These are phyloP conservation scores for Callyntrura sp. DNA, from an alignment of 2,888 invertebrate species.

Conservation along the genomic window DNA sequence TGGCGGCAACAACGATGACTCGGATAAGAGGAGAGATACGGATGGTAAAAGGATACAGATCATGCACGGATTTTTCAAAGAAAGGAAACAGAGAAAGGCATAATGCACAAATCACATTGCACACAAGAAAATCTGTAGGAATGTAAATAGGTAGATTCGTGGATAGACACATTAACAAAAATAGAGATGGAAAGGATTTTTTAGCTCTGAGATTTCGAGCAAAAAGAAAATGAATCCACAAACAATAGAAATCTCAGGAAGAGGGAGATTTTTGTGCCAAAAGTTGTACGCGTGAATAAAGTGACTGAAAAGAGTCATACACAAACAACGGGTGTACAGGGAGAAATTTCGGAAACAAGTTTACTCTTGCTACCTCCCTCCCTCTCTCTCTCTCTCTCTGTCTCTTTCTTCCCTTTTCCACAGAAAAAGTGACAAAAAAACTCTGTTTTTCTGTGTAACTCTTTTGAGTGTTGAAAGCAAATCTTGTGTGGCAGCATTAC, in stretches of 20 bases:
- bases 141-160: not conserved
- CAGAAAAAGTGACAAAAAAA: slow-evolving; percentile 37
- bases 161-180: not conserved
- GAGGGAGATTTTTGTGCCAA: slow-evolving; percentile 58
- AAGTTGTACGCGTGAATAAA: slow-evolving; percentile 58
- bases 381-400: not conserved
- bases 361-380: slow-evolving; percentile 15
- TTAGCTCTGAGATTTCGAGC: not conserved
- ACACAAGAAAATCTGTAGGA: slow-evolving; percentile 16
- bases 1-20: not conserved
- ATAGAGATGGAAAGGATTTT: not conserved
- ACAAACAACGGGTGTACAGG: slow-evolving; percentile 57
- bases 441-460: not conserved
- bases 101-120: slow-evolving; percentile 62
- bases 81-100: slow-evolving; percentile 2
- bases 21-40: not conserved
- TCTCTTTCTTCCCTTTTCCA: not conserved
- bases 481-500: not conserved
- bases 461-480: slow-evolving; percentile 8
- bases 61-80: slow-evolving; percentile 21
- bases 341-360: slow-evolving; percentile 57
- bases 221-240: slow-evolving; percentile 47
- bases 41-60: slow-evolving; percentile 27
- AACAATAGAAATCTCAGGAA: slow-evolving; percentile 55
- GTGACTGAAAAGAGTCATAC: slow-evolving; percentile 47